Percentiles rank a stretch among this genome's conserved stretches.
These are phyloP conservation scores for Peromyscus attwateri DNA, from an alignment of 2,797 vertebrate species.

Conservation along the genomic window DNA sequence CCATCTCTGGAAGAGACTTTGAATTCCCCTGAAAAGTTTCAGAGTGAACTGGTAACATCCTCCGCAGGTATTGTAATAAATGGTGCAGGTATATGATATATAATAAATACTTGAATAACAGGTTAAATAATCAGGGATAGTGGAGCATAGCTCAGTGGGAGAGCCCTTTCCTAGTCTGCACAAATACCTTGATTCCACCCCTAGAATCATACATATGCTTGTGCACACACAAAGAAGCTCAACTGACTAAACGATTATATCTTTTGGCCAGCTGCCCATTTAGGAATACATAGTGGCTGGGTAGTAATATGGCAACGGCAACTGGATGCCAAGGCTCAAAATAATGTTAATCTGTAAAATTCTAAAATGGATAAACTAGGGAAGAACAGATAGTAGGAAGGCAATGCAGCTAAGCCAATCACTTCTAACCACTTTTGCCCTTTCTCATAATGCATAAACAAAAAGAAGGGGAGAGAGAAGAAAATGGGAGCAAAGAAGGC, in stretches of 20 bases:
- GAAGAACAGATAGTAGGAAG: neutral
- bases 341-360: constrained; percentile 28
- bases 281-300: neutral
- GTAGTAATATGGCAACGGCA: neutral
- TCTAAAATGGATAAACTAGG: neutral
- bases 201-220: neutral
- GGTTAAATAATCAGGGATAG: neutral
- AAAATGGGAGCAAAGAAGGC: neutral
- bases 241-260: neutral
- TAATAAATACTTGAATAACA: neutral
- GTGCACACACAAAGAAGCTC: neutral
- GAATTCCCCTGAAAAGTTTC: neutral
- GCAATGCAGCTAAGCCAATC: neutral
- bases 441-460: neutral
- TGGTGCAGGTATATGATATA: neutral
- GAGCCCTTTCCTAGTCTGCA: neutral
- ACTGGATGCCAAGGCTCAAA: neutral
- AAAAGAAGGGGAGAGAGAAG: neutral
- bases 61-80: neutral
- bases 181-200: neutral
- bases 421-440: neutral
- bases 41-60: neutral
- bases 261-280: neutral
- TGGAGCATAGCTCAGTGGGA: neutral
- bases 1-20: neutral